Conservation (phyloP, 2,888 invertebrate species). For the Lucinisca nassula region DNA sequence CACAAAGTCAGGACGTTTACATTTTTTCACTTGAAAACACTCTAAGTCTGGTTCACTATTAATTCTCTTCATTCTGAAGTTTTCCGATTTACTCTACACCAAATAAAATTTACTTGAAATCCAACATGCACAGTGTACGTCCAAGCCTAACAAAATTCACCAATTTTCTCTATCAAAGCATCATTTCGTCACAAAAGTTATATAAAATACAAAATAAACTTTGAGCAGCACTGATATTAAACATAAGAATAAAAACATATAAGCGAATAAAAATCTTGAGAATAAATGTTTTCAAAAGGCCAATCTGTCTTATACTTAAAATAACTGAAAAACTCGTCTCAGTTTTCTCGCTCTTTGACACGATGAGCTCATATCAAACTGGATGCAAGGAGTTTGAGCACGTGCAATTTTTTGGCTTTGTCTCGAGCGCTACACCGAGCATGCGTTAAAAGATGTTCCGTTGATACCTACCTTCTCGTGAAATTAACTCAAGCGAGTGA, state of each 20-base stretch:
- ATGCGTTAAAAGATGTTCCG: background rate
- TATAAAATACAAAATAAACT: too few relatives aligned
- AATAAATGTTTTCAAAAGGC: background rate
- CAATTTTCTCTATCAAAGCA: too few relatives aligned
- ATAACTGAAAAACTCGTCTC: background rate
- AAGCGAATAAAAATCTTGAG: background rate
- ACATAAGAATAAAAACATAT: background rate
- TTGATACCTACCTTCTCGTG: background rate
- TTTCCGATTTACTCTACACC: background rate
- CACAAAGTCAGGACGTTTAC: background rate
- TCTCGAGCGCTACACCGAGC: background rate
- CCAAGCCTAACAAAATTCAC: background rate
- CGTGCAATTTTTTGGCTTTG: background rate
- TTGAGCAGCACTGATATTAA: background rate
- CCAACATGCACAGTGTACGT: too few relatives aligned
- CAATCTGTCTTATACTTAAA: background rate
- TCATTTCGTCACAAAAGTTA: too few relatives aligned
- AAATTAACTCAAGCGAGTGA: background rate
- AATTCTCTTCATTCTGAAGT: background rate
- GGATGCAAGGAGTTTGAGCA: background rate
- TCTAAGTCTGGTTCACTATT: background rate
- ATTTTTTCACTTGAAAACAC: background rate
- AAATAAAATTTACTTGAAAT: background rate
- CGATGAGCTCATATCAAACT: slow-evolving; percentile 9
- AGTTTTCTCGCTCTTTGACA: slow-evolving; percentile 11